phyloP scores from a whole-genome alignment of 2,888 invertebrate genomes.

The Andrena fulva region DNA sequence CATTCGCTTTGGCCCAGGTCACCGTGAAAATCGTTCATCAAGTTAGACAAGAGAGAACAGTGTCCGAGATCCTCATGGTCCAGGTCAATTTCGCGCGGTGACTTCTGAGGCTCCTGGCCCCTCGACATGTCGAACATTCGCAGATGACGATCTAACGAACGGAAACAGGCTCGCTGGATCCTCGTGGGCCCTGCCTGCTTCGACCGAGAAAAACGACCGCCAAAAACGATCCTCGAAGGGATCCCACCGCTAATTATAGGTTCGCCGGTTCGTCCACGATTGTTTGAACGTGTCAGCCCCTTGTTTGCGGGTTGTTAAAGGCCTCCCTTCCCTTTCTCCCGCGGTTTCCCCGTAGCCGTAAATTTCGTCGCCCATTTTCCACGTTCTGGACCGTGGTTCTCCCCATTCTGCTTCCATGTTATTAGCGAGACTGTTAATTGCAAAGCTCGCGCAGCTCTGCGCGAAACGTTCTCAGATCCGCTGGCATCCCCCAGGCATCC shows the following conservation, averaged over 20 bases:
- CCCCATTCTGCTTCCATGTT: too few species aligned
- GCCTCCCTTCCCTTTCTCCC: constrained; percentile 49
- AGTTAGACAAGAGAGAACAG: constrained; percentile 10
- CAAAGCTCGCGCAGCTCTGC: not conserved
- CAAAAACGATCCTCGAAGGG: constrained; percentile 70
- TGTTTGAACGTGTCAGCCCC: constrained; percentile 80
- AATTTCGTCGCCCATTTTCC: constrained; percentile 40
- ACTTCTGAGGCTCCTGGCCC: constrained; percentile 71
- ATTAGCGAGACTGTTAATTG: not conserved
- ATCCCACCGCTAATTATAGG: constrained; percentile 80
- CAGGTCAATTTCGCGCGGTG: constrained; percentile 74
- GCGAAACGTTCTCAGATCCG: too few species aligned
- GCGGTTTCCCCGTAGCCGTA: constrained; percentile 51
- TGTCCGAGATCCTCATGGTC: constrained; percentile 33
- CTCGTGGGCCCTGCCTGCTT: constrained; percentile 46
- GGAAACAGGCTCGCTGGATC: constrained; percentile 55
- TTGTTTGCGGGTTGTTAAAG: constrained; percentile 81
- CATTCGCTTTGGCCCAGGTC: too few species aligned
- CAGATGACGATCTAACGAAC: constrained; percentile 71
- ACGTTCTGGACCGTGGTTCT: not conserved
- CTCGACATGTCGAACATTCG: constrained; percentile 62
- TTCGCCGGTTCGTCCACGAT: constrained; percentile 75
- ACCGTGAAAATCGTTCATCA: constrained; percentile 26
- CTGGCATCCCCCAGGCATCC: too few species aligned
- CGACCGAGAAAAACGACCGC: constrained; percentile 72